Evolutionary conservation across 2,888 invertebrate species (phyloP).

Genomic region (Peribatodes rhomboidaria): DNA sequence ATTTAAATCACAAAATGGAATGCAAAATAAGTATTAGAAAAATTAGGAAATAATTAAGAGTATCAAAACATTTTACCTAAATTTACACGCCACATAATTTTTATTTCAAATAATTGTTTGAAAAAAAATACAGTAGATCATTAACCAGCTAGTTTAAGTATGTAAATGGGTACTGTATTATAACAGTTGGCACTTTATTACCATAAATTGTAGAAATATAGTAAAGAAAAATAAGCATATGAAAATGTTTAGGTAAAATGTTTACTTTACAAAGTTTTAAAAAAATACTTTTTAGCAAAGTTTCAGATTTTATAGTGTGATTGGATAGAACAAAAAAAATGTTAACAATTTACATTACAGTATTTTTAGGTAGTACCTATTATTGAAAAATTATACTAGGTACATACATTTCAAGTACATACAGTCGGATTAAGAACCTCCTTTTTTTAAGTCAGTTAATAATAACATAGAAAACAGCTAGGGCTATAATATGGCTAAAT

Average conservation of each 20-base stretch:
- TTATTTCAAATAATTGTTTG: neutral
- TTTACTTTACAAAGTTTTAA: neutral
- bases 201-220: conserved; percentile 3
- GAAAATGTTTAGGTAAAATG: neutral
- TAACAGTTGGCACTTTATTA: conserved; percentile 37
- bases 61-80: conserved; percentile 13
- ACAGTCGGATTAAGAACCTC: too few species aligned
- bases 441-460: too few species aligned
- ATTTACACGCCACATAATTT: neutral
- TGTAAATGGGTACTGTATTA: conserved; percentile 24
- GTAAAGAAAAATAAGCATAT: neutral
- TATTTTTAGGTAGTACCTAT: too few species aligned
- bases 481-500: conserved; percentile 4
- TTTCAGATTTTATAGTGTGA: neutral
- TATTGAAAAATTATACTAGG: too few species aligned
- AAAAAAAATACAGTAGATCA: conserved; percentile 7
- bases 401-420: too few species aligned
- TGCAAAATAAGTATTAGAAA: conserved; percentile 47
- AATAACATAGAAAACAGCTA: neutral
- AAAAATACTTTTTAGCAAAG: neutral
- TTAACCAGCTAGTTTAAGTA: conserved; percentile 15
- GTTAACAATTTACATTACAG: too few species aligned
- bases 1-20: conserved; percentile 58
- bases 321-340: neutral
- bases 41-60: conserved; percentile 27